Evolutionary conservation across 2,888 invertebrate species (phyloP), one percentile per base, ranked within the genome.

Genomic region (Listrodromus nycthemerus): DNA sequence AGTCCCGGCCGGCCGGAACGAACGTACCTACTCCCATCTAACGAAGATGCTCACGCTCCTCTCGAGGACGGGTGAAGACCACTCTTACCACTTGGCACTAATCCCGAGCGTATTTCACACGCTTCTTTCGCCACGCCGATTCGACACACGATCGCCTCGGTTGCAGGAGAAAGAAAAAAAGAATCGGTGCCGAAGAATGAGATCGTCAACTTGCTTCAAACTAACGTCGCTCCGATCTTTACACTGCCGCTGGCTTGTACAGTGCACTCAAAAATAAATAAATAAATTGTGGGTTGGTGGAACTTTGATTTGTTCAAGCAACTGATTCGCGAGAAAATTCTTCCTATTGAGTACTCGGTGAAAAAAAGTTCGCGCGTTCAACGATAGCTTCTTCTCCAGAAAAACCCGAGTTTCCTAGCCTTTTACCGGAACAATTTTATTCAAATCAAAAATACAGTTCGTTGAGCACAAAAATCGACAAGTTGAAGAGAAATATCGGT

Each of bases 81-180:
- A 86, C 84, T 87, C 86, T 88, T 87, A 86, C 87, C 86, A 85
- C 80, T 83, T 86, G 82, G 76, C 86, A 85, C 79, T 83, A 87
- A 80, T 84, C 67, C 55, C 48, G 61, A 75, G 45, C n/a, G 55
- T 33, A 50, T 73, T 61, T 71, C 48, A 8, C 58, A 55, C 61
- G 33, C 67, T 74, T 24, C 19, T 48, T 71, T 52, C 50, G 30
- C 69, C 69, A 50, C 41, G 67, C 58, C 67, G 50, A 61, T 27
- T 33, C 33, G 71, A 63, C n/a, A 67, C 45, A 66, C 58, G 77
- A 63, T 65, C 19, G 33, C 10, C 33, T 33, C 41, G 27, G 48
- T 63, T 52, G 16, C 4, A 52, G 7, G 70, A 65, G 48, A 65
- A 70, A 70, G 65, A 76, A 65, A 30, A 80, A 83, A 74, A 30